phyloP scores from a whole-genome alignment of 2,113 vertebrate species.

The Cyprinus carpio region DNA sequence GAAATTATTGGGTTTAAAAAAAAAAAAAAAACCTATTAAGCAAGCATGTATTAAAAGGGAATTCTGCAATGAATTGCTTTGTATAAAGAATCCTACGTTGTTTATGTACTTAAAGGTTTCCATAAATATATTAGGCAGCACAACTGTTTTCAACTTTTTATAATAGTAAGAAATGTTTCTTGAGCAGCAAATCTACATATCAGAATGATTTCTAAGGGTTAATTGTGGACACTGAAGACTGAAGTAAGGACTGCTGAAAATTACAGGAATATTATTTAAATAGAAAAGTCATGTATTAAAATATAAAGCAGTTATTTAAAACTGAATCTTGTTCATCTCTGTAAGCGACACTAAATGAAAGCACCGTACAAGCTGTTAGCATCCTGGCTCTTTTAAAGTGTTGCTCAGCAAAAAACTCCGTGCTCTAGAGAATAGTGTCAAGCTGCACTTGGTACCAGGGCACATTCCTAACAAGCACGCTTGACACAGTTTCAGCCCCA shows the following conservation, averaged over 20 bases:
- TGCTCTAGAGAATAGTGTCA: background rate
- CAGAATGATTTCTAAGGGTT: background rate
- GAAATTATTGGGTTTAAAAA: background rate
- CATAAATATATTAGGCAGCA: background rate
- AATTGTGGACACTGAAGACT: background rate
- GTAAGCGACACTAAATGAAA: background rate
- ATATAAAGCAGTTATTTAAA: background rate
- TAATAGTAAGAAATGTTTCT: background rate
- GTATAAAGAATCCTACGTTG: no score
- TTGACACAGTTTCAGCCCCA: constrained; percentile 32
- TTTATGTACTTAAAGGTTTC: background rate
- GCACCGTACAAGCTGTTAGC: background rate
- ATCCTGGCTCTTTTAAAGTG: background rate
- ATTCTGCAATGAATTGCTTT: background rate
- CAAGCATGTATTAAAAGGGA: no score
- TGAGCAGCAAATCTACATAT: background rate
- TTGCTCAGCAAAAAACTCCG: background rate
- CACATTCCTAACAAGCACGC: constrained; percentile 1
- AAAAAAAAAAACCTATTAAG: no score
- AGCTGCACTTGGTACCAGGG: background rate
- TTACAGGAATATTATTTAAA: background rate
- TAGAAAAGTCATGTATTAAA: no score
- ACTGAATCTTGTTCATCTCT: background rate
- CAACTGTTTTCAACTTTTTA: background rate
- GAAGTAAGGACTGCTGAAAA: background rate